Conservation (phyloP, 2,113 vertebrate species). For the Pseudolaguvia tuberculata region DNA sequence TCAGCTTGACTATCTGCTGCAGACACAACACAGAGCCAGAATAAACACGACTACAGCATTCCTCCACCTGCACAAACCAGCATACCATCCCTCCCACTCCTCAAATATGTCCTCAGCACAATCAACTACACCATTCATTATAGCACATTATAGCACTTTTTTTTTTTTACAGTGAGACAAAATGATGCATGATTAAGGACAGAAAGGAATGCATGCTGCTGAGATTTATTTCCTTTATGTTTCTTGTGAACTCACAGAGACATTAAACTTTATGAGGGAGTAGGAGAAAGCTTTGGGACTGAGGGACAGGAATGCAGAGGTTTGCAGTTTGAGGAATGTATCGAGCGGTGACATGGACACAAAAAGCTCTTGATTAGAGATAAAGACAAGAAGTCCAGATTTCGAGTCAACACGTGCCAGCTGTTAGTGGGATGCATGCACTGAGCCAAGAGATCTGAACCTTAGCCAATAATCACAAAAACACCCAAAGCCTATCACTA, state of each 20-base stretch:
- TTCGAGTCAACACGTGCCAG: constrained; percentile 4
- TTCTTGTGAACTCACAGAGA: constrained; percentile 6
- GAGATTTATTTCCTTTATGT: constrained; percentile 6
- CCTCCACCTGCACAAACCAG: constrained; percentile 41
- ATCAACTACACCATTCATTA: constrained; percentile 35
- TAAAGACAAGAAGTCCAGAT: constrained; percentile 17
- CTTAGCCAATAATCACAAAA: constrained; percentile 10
- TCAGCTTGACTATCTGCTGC: constrained; percentile 27
- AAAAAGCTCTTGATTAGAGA: constrained; percentile 6
- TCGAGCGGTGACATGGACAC: constrained; percentile 5
- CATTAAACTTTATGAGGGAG: constrained; percentile 2
- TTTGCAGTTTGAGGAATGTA: constrained; percentile 1
- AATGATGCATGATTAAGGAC: constrained; percentile 11
- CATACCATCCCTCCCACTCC: constrained; percentile 21
- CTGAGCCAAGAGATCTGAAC: constrained; percentile 12
- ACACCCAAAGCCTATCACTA: constrained; percentile 14
- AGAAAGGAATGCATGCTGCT: constrained; percentile 16
- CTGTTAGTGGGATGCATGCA: constrained; percentile 32
- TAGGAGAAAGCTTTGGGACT: constrained; percentile 25
- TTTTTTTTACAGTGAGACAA: constrained; percentile 17
- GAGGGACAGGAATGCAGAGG: constrained; percentile 4
- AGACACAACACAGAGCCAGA: constrained; percentile 41
- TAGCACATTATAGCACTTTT: background rate
- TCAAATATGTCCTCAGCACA: constrained; percentile 2
- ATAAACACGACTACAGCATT: constrained; percentile 38